Conservation (phyloP, 37 sponge, comb jelly and placozoan species). For the Oscarella lobularis region DNA sequence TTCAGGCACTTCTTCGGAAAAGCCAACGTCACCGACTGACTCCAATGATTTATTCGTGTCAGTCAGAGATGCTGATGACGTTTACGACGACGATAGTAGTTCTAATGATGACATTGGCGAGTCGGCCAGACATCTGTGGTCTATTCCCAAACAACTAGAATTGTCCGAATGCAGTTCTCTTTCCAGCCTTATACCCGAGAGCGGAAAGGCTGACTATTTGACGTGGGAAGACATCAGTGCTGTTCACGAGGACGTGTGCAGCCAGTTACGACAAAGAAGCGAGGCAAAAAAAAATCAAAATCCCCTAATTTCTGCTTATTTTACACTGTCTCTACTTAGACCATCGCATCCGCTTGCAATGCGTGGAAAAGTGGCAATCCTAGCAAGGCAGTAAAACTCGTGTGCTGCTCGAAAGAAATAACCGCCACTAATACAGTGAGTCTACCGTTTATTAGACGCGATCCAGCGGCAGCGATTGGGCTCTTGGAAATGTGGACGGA, state of each 20-base stretch:
- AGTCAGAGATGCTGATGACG: too few species aligned
- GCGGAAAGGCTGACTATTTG: not conserved
- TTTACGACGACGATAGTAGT: too few species aligned
- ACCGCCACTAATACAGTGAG: too few species aligned
- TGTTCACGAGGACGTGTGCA: not conserved
- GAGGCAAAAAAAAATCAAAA: not conserved
- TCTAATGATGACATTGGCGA: too few species aligned
- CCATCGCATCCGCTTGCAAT: not conserved
- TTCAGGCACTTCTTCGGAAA: not conserved
- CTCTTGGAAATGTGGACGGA: too few species aligned
- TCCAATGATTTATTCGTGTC: too few species aligned
- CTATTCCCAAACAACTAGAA: too few species aligned
- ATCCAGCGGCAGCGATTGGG: too few species aligned
- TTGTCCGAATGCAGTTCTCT: not conserved
- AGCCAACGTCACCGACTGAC: not conserved
- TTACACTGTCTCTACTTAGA: not conserved
- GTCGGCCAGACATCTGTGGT: too few species aligned
- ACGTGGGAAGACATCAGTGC: not conserved
- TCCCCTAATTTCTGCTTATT: too few species aligned
- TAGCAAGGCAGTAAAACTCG: not conserved
- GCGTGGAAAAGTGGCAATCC: not conserved
- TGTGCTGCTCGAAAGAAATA: not conserved
- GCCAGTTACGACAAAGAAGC: not conserved
- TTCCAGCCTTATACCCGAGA: not conserved
- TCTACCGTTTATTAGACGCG: too few species aligned